Evolutionary conservation across 2,797 vertebrate species (phyloP).

Genomic region (Malurus splendens): DNA sequence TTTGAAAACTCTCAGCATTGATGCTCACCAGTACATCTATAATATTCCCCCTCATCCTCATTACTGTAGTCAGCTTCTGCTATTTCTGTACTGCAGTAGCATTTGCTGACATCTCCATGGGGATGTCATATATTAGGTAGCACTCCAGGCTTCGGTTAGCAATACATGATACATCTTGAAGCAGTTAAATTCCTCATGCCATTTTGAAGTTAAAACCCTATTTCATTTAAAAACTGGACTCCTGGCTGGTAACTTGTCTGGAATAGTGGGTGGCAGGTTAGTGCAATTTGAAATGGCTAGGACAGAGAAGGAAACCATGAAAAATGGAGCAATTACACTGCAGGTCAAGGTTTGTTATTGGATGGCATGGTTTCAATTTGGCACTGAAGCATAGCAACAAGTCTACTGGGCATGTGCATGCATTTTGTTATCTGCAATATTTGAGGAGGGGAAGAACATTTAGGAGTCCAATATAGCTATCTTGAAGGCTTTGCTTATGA

Average conservation of each 20-base stretch:
- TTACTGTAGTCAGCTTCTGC: slow-evolving; percentile 44
- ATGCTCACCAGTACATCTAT: slow-evolving; percentile 4
- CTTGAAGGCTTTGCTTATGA: slow-evolving; percentile 6
- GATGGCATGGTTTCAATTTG: slow-evolving; percentile 53
- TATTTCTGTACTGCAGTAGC: slow-evolving; percentile 54
- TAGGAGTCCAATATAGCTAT: neutral
- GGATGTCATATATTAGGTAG: slow-evolving; percentile 61
- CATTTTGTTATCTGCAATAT: slow-evolving; percentile 11
- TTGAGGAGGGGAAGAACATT: neutral
- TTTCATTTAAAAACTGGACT: slow-evolving; percentile 19
- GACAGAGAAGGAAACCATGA: slow-evolving; percentile 42
- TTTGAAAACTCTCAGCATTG: slow-evolving; percentile 3
- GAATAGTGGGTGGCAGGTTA: slow-evolving; percentile 32
- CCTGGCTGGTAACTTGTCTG: slow-evolving; percentile 21
- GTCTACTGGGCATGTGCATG: neutral
- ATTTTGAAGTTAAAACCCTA: slow-evolving; percentile 7
- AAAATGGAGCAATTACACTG: slow-evolving; percentile 47
- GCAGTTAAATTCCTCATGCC: slow-evolving; percentile 1
- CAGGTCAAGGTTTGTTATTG: slow-evolving; percentile 55
- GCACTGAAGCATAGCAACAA: slow-evolving; percentile 30
- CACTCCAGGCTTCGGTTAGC: slow-evolving; percentile 46
- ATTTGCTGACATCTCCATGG: slow-evolving; percentile 62
- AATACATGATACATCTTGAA: slow-evolving; percentile 13
- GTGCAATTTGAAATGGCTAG: slow-evolving; percentile 23
- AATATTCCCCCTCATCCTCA: neutral